These are phyloP conservation scores for Papilio polytes DNA, from an alignment of 1,140 invertebrate species.

Conservation along the genomic window DNA sequence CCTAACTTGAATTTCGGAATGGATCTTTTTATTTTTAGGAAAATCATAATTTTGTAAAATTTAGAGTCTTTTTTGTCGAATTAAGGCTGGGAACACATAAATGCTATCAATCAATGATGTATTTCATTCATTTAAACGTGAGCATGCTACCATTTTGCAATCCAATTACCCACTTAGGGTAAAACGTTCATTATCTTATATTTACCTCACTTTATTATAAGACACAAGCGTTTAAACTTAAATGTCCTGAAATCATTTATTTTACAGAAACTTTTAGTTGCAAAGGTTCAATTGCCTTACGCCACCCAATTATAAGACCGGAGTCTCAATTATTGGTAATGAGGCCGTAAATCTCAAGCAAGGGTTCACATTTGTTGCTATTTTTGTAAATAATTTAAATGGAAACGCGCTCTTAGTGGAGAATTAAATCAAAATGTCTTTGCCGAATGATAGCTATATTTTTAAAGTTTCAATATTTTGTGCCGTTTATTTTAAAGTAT, in stretches of 20 bases:
- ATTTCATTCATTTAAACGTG: background rate
- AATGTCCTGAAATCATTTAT: conserved; percentile 5
- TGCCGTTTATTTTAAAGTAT: background rate
- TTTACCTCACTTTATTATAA: conserved; percentile 1
- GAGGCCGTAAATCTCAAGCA: background rate
- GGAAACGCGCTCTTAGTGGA: background rate
- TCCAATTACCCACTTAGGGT: background rate
- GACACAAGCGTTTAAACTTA: conserved; percentile 1
- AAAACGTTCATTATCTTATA: conserved; percentile 10
- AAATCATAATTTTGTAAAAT: background rate
- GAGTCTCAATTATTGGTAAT: conserved; percentile 21
- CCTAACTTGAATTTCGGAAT: background rate
- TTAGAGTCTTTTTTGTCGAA: too few relatives aligned
- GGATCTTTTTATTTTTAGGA: background rate
- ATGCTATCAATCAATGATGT: background rate
- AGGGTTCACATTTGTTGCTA: background rate
- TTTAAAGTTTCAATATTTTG: background rate
- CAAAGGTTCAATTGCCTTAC: background rate
- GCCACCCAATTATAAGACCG: conserved; percentile 1
- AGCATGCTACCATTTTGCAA: background rate
- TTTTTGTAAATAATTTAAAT: background rate
- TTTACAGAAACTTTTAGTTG: background rate
- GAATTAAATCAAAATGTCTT: background rate
- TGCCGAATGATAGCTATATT: background rate
- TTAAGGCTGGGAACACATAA: too few relatives aligned